Conservation (phyloP, 2,113 vertebrate genomes). For the Clupea harengus region DNA sequence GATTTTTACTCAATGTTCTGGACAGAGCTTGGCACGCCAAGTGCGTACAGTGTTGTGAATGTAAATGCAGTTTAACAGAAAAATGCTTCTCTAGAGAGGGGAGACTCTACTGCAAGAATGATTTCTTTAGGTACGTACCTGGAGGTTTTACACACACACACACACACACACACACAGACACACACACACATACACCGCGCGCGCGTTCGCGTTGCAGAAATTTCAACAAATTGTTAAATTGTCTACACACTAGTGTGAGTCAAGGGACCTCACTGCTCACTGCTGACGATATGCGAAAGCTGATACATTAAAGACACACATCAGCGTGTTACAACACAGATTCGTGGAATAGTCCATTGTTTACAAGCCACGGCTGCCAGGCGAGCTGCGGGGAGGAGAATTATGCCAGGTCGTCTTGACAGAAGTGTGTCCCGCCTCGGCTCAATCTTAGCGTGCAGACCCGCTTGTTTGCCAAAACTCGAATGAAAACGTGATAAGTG, state of each 20-base stretch:
- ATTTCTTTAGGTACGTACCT: constrained; percentile 89
- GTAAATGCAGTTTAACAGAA: constrained; percentile 96
- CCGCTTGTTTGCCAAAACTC: constrained; percentile 38
- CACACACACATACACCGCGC: not conserved
- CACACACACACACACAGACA: not conserved
- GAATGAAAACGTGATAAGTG: constrained; percentile 57
- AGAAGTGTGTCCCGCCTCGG: constrained; percentile 33
- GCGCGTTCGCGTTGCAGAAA: not conserved
- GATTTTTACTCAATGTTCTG: constrained; percentile 96
- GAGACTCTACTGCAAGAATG: constrained; percentile 96
- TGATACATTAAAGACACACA: constrained; percentile 21
- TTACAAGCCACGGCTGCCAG: constrained; percentile 40
- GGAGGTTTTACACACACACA: not conserved
- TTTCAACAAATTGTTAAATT: constrained; percentile 17
- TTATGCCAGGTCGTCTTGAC: constrained; percentile 15
- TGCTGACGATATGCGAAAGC: not conserved
- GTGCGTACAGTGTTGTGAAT: constrained; percentile 97
- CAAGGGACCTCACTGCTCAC: not conserved
- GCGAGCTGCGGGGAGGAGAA: constrained; percentile 32
- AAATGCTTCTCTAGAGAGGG: constrained; percentile 98
- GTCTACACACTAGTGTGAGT: not conserved
- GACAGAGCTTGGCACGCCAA: constrained; percentile 97
- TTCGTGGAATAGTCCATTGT: constrained; percentile 47
- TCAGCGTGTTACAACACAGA: constrained; percentile 29
- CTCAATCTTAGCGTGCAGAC: constrained; percentile 27